Percentiles rank a stretch among this genome's conserved stretches.
Evolutionary conservation across 2,888 invertebrate species (phyloP).

Genomic region (Macrosiphum euphorbiae): DNA sequence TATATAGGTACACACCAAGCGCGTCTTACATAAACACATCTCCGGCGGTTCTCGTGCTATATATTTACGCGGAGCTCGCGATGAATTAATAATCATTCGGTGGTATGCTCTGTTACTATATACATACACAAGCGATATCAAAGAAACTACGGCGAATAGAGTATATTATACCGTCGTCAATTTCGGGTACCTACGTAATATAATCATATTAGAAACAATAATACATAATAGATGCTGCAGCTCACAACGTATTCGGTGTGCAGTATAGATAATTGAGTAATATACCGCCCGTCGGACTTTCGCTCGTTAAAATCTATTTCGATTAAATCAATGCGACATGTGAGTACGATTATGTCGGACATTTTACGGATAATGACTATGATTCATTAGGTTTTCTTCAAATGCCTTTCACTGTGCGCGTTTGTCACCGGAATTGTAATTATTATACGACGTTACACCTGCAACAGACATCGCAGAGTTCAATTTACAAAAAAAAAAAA

Average conservation of each 20-base stretch:
- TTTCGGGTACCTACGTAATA: not conserved
- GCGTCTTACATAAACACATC: not conserved
- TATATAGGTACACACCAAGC: not conserved
- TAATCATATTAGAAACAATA: slow-evolving; percentile 2
- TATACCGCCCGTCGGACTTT: not conserved
- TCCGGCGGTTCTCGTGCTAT: not conserved
- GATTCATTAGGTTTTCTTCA: not conserved
- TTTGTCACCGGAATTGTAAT: not conserved
- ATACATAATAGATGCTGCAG: not conserved
- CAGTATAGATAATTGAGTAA: not conserved
- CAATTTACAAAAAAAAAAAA: not conserved
- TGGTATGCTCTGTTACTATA: not conserved
- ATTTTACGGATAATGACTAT: not conserved
- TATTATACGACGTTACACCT: not conserved
- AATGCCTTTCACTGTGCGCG: not conserved
- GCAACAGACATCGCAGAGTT: not conserved
- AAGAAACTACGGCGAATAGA: not conserved
- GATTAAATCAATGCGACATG: not conserved
- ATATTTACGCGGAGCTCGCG: not conserved
- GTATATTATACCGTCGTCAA: not conserved
- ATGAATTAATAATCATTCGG: not conserved
- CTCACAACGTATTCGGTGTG: not conserved
- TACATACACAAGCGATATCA: not conserved
- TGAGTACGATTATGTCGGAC: not conserved
- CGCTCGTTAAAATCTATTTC: not conserved